Percentiles rank a stretch among this genome's conserved stretches.
Conservation (phyloP, 2,797 vertebrate species). For the Takifugu ocellatus region DNA sequence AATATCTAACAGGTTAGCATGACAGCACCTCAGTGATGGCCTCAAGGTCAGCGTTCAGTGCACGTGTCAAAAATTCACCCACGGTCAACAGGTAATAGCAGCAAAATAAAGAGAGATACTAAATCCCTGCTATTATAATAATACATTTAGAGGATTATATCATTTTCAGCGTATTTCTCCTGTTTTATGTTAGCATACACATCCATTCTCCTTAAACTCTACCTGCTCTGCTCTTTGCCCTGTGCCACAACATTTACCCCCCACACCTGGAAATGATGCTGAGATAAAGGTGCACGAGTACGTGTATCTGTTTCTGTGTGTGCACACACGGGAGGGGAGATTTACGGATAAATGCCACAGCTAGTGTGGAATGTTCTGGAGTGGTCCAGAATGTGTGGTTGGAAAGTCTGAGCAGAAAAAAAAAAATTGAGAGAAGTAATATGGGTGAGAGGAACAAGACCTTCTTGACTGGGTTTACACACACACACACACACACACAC, state of each 20-base stretch:
- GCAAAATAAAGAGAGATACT: no score
- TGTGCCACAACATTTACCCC: constrained; percentile 64
- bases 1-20: neutral
- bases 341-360: constrained; percentile 77
- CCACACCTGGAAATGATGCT: constrained; percentile 45
- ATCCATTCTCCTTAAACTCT: constrained; percentile 2
- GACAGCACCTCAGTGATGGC: no score
- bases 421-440: constrained; percentile 50
- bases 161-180: neutral
- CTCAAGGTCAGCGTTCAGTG: no score
- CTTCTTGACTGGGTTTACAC: constrained; percentile 76
- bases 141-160: neutral
- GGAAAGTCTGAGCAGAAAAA: constrained; percentile 86
- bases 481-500: constrained; percentile 12
- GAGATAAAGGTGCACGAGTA: neutral
- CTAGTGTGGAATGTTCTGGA: constrained; percentile 87
- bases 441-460: constrained; percentile 85
- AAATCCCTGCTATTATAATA: neutral
- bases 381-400: constrained; percentile 71
- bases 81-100: no score
- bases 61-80: no score
- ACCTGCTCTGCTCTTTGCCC: constrained; percentile 5
- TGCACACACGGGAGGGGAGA: constrained; percentile 27
- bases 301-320: constrained; percentile 1
- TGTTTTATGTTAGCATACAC: no score